These are phyloP conservation scores for Babyrousa celebensis DNA, from an alignment of 2,797 vertebrate species.

Conservation along the genomic window DNA sequence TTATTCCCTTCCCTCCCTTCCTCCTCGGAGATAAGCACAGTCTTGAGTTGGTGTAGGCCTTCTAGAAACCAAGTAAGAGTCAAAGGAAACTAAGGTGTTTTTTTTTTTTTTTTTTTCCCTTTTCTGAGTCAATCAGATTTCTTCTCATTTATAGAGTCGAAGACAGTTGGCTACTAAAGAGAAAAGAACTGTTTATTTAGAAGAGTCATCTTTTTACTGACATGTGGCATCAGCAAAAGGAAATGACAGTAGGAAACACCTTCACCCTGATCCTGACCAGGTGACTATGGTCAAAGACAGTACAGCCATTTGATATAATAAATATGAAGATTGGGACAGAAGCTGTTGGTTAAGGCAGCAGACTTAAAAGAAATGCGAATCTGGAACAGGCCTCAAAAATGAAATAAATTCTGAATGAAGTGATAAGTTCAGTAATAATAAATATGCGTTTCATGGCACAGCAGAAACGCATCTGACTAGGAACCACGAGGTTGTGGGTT, in stretches of 20 bases:
- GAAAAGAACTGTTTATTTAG: not conserved
- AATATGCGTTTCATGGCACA: not conserved
- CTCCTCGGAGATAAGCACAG: not conserved
- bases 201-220: not conserved
- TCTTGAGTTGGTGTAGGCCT: not conserved
- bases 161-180: not conserved
- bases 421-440: not conserved
- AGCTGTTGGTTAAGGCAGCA: not conserved
- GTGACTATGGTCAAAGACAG: not conserved
- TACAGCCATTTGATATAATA: not conserved
- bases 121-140: not conserved
- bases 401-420: slow-evolving; percentile 41
- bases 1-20: not conserved
- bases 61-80: not conserved
- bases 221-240: not conserved
- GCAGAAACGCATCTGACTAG: too few species aligned
- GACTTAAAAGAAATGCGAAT: not conserved
- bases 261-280: not conserved
- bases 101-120: not conserved
- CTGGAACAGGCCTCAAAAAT: slow-evolving; percentile 15
- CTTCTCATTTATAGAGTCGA: not conserved
- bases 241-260: not conserved
- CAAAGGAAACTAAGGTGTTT: not conserved
- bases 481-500: too few species aligned
- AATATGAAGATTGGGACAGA: not conserved